Conservation (phyloP, 2,888 invertebrate species). For the Athripsodes cinereus region DNA sequence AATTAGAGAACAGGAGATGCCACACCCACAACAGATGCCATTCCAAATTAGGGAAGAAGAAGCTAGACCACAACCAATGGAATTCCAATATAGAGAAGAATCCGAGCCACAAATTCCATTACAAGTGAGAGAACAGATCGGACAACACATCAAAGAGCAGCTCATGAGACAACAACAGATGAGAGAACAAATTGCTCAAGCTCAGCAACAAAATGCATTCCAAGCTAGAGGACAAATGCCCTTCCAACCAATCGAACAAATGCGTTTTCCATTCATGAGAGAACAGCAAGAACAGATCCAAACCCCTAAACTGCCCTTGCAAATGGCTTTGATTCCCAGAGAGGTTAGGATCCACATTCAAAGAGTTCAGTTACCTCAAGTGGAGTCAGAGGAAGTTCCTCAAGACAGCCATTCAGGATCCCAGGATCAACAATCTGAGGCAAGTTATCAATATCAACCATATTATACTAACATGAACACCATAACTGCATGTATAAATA, state of each 20-base stretch:
- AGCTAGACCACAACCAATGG: constrained; percentile 5
- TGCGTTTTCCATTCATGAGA: constrained; percentile 18
- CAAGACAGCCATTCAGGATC: constrained; percentile 22
- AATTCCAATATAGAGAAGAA: constrained; percentile 9
- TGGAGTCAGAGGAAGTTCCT: constrained; percentile 24
- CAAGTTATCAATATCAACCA: no score
- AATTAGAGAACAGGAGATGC: constrained; percentile 8
- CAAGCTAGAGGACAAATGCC: constrained; percentile 32
- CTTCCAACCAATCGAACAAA: constrained; percentile 27
- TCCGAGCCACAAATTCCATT: constrained; percentile 1
- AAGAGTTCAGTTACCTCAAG: constrained; percentile 34
- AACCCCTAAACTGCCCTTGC: constrained; percentile 34
- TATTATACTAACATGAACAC: no score
- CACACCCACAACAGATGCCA: constrained; percentile 3
- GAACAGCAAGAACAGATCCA: constrained; percentile 28
- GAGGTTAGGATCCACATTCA: constrained; percentile 51
- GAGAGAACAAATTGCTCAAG: constrained; percentile 34
- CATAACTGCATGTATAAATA: no score
- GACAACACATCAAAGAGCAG: constrained; percentile 28
- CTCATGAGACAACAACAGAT: constrained; percentile 6
- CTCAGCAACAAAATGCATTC: constrained; percentile 14
- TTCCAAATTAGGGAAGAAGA: constrained; percentile 10
- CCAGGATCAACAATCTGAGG: constrained; percentile 18
- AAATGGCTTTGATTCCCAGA: constrained; percentile 35
- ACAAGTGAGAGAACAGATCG: constrained; percentile 21